Evolutionary conservation across 2,797 vertebrate genomes (phyloP).

Genomic region (Vireo griseus): DNA sequence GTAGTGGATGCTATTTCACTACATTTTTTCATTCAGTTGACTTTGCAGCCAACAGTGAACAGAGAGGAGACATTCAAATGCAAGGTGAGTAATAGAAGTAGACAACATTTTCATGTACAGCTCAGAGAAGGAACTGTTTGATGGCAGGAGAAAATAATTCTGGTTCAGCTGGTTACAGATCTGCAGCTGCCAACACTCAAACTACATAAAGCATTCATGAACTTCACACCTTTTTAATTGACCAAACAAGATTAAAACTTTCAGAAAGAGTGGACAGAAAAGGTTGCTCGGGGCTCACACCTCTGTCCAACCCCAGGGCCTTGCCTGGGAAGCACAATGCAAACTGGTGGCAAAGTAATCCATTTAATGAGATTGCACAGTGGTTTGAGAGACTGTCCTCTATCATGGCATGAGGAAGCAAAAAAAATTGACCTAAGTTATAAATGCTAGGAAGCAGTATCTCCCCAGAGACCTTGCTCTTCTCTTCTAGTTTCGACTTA

Average conservation of each 20-base stretch:
- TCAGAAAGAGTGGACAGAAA: slow-evolving; percentile 11
- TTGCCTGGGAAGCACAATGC: neutral
- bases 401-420: neutral
- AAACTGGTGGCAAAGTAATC: slow-evolving; percentile 29
- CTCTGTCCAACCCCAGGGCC: neutral
- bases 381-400: neutral
- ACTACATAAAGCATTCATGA: slow-evolving; percentile 1
- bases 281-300: neutral
- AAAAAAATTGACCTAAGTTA: neutral
- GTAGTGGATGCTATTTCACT: neutral
- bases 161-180: neutral
- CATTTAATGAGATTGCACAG: neutral
- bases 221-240: slow-evolving; percentile 59
- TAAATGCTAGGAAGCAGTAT: neutral
- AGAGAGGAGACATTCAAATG: neutral
- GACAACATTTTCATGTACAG: neutral
- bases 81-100: neutral
- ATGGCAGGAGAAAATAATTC: neutral
- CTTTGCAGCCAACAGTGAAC: neutral
- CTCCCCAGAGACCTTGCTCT: neutral
- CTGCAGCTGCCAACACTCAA: neutral
- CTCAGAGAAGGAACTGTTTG: neutral
- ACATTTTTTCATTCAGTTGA: neutral
- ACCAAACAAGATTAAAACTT: slow-evolving; percentile 18
- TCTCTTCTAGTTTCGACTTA: neutral